Base-by-base conservation (phyloP, 2,888 invertebrate genomes). In the Drosophila hamatofila region DNA sequence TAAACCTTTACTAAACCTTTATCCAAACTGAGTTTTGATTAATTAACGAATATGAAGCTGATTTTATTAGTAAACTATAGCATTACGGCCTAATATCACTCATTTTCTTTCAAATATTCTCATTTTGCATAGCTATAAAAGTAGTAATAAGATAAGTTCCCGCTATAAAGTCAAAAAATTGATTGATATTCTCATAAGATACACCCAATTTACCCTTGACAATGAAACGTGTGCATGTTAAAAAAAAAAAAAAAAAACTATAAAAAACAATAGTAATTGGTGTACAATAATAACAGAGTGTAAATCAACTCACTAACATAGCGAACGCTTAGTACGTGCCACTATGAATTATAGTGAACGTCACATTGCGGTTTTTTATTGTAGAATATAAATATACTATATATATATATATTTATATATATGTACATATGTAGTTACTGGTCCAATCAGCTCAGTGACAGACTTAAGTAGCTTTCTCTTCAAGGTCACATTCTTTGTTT, bases 101-200 rank as follows among this genome's bases (percentile, higher is more conserved):
- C 30, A 11, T 30, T 30, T 11, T 3, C 30, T 30, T 30, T 30
- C 9, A 3, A 30, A 30, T 11, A 27, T 27, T 27, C 6, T 30
- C 9, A 2, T 30, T 30, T 30, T 16, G 35, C 35, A 37, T 1
- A 37, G 16, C 35, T 37, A n/a, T 16, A 14, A 14, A 23, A n/a
- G n/a, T n/a, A n/a, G n/a, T 21, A 23, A 12, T 23, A 27, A 49
- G 30, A 18, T 7, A 7, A 25, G 8, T 21, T 27, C n/a, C 8
- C 51, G 33, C 42, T 6, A 2, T 27, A 33, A 23, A 30, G 35
- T 35, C 14, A 14, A 46, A 41, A 51, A 41, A 37, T 11, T 59
- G 55, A 18, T 35, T 63, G 55, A 75, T 70, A 55, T 84, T 81
- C 83, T 85, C 80, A 70, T 49, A 16, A 48, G 51, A 77, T 67